phyloP scores from a whole-genome alignment of 1,140 invertebrate genomes.

The Cheumatopsyche charites region DNA sequence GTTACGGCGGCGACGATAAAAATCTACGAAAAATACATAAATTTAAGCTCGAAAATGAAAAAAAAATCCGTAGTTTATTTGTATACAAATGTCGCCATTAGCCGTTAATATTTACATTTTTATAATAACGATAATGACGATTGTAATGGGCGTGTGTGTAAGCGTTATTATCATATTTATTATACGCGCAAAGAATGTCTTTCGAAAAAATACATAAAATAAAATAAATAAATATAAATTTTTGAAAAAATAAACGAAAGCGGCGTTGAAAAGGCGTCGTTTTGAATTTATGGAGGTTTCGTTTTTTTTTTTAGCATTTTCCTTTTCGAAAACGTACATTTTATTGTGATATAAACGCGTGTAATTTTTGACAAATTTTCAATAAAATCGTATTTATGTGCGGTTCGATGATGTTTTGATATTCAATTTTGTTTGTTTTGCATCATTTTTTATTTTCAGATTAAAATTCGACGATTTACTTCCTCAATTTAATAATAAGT shows the following conservation, averaged over 20 bases:
- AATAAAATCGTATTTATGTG: too few relatives aligned
- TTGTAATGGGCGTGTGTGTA: not conserved
- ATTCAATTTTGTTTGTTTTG: not conserved
- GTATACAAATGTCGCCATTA: slow-evolving; percentile 16
- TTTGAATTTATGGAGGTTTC: too few relatives aligned
- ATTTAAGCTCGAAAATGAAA: not conserved
- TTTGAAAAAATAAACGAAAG: too few relatives aligned
- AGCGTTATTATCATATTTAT: slow-evolving; percentile 11
- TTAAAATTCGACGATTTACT: not conserved
- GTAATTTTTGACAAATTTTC: too few relatives aligned
- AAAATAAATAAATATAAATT: too few relatives aligned
- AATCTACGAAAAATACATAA: not conserved
- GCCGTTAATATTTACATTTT: slow-evolving; percentile 11
- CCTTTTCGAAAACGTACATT: too few relatives aligned
- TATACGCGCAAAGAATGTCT: too few relatives aligned
- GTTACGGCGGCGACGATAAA: not conserved
- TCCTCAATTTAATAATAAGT: too few relatives aligned
- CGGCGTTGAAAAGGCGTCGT: too few relatives aligned
- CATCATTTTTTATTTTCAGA: not conserved
- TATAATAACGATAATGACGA: slow-evolving; percentile 7
- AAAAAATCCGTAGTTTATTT: not conserved
- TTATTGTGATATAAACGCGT: too few relatives aligned
- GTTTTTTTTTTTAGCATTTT: too few relatives aligned
- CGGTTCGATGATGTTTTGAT: not conserved
- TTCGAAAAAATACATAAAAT: too few relatives aligned